Percentiles rank a stretch among this genome's conserved stretches.
These are phyloP conservation scores for Pseudoips prasinana DNA, from an alignment of 2,888 invertebrate species.

Conservation along the genomic window DNA sequence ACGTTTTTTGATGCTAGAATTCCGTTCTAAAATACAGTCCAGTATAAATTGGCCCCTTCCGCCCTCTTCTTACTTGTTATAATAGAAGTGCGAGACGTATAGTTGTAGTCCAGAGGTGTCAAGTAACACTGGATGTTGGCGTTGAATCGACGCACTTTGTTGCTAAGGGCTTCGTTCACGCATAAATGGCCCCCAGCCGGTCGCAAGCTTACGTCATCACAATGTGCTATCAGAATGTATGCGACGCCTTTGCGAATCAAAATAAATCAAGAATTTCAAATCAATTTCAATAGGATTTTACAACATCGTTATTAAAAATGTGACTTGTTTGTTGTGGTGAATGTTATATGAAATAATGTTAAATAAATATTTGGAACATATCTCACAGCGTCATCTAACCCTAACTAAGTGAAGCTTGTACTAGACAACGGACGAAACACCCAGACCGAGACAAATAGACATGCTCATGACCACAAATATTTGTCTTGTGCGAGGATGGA, in stretches of 20 bases:
- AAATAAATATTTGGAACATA: too few relatives aligned
- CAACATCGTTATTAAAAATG: too few relatives aligned
- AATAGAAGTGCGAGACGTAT: conserved; percentile 1
- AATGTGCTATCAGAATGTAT: conserved; percentile 54
- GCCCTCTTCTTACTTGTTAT: conserved; percentile 10
- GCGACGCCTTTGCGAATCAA: conserved; percentile 24
- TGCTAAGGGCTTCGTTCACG: conserved; percentile 61
- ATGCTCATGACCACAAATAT: too few relatives aligned
- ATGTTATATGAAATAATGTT: too few relatives aligned
- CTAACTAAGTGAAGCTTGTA: too few relatives aligned
- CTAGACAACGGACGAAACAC: too few relatives aligned
- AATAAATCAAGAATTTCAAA: background rate
- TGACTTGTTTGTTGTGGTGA: too few relatives aligned
- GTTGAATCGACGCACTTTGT: conserved; percentile 58
- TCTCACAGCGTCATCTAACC: too few relatives aligned
- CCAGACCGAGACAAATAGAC: too few relatives aligned
- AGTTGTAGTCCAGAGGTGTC: conserved; percentile 14
- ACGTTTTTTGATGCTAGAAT: conserved; percentile 28
- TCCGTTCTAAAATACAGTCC: conserved; percentile 13
- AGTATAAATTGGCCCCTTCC: conserved; percentile 12
- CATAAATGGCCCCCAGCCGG: conserved; percentile 55
- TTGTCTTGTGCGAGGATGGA: too few relatives aligned
- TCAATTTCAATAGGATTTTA: background rate
- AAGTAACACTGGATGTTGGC: conserved; percentile 18
- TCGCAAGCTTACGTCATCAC: conserved; percentile 63